A percentile compares a stretch with the other conserved stretches of the same genome.
These are phyloP conservation scores for Leptura quadrifasciata DNA, from an alignment of 2,888 invertebrate species.

Conservation along the genomic window DNA sequence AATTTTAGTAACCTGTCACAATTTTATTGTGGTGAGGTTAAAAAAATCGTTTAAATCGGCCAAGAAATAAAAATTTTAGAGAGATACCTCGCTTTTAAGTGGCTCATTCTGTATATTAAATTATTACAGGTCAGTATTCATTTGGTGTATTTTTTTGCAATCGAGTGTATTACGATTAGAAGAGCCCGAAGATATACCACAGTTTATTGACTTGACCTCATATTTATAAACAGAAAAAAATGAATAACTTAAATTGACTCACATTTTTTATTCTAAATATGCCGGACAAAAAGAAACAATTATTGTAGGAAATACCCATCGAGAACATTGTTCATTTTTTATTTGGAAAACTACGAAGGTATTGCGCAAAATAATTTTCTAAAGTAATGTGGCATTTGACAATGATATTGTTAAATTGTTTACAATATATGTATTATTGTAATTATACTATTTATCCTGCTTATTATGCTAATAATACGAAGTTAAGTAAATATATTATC, in stretches of 20 bases:
- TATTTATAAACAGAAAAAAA: not conserved
- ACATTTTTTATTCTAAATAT: not conserved
- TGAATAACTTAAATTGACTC: not conserved
- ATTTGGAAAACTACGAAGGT: not conserved
- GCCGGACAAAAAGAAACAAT: not conserved
- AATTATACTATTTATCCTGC: not conserved
- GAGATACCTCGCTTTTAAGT: too few species aligned
- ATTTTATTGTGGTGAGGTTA: too few species aligned
- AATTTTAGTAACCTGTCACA: too few species aligned
- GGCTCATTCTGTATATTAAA: too few species aligned
- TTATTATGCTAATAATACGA: not conserved
- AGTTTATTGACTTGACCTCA: not conserved
- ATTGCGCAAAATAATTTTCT: too few species aligned
- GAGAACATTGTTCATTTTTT: not conserved
- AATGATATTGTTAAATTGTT: not conserved
- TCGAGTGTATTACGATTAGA: too few species aligned
- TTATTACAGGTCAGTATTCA: too few species aligned
- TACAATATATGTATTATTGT: not conserved
- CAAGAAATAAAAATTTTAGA: too few species aligned
- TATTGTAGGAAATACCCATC: not conserved
- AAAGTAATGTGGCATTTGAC: not conserved
- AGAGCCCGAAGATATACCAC: too few species aligned
- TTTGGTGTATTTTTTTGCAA: too few species aligned
- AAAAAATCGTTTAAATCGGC: too few species aligned
- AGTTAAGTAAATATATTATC: not conserved